phyloP scores from a whole-genome alignment of 2,888 invertebrate species.

The Hydrotaea diabolus region DNA sequence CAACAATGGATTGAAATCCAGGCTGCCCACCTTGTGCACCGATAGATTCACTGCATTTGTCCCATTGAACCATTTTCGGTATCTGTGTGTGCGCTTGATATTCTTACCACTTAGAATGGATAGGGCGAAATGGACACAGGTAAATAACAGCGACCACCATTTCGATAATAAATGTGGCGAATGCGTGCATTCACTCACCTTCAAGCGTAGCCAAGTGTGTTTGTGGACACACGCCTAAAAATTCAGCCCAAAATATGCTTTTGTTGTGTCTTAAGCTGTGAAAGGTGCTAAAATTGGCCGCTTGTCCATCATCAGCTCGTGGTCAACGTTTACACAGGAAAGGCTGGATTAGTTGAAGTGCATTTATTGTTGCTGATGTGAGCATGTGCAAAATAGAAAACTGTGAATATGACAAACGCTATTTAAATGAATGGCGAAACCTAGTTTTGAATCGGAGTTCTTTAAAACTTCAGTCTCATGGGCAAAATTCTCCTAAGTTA shows the following conservation, averaged over 20 bases:
- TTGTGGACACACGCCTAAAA: constrained; percentile 26
- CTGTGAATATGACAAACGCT: too few relatives aligned
- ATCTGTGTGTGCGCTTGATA: not conserved
- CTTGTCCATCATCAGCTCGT: constrained; percentile 40
- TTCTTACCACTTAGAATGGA: not conserved
- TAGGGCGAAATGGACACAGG: not conserved
- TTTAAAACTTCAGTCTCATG: too few relatives aligned
- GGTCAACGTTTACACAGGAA: constrained; percentile 21
- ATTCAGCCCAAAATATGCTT: not conserved
- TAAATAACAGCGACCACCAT: not conserved
- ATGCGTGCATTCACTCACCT: not conserved
- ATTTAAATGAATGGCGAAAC: too few relatives aligned
- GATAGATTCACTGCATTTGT: constrained; percentile 31
- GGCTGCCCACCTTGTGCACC: not conserved
- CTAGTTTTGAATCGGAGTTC: too few relatives aligned
- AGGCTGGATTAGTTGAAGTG: constrained; percentile 18
- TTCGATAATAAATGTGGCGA: not conserved
- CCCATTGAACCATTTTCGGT: constrained; percentile 56
- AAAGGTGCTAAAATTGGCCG: constrained; percentile 59
- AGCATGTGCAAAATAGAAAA: not conserved
- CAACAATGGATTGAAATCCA: not conserved
- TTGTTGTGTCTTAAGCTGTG: constrained; percentile 40
- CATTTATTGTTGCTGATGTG: not conserved
- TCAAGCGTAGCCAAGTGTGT: not conserved
- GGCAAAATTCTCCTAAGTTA: too few relatives aligned